Evolutionary conservation across 2,888 invertebrate genomes (phyloP).

Genomic region (Drosophila limbata): DNA sequence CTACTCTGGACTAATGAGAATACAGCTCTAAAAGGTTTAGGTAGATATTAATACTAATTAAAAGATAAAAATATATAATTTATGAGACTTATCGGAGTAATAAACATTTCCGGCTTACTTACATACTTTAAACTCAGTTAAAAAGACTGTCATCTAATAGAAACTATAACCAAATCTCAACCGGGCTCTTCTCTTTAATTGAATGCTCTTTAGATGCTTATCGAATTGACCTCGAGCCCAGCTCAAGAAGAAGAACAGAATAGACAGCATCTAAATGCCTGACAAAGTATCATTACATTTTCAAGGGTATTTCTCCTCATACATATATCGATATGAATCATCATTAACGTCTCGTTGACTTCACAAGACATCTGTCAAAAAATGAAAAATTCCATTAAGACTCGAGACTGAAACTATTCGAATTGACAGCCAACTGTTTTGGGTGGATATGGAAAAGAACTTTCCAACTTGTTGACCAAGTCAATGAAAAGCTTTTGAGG

Average conservation of each 20-base stretch:
- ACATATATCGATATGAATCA: conserved; percentile 17
- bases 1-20: background rate
- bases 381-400: conserved; percentile 48
- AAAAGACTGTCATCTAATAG: conserved; percentile 1
- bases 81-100: background rate
- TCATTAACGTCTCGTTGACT: conserved; percentile 23
- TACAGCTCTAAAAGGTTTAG: background rate
- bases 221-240: conserved; percentile 13
- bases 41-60: background rate
- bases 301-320: conserved; percentile 20
- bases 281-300: conserved; percentile 10
- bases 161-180: background rate
- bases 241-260: background rate
- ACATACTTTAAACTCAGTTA: background rate
- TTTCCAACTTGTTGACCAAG: conserved; percentile 70
- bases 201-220: conserved; percentile 21
- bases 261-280: background rate
- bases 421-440: conserved; percentile 35
- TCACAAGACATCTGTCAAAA: conserved; percentile 29
- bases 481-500: conserved; percentile 51
- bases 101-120: conserved; percentile 8
- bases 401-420: conserved; percentile 24
- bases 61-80: background rate
- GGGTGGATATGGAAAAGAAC: conserved; percentile 47
- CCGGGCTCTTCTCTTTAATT: conserved; percentile 15